Conservation (phyloP, 2,113 vertebrate genomes). For the Vanacampus margaritifer region DNA sequence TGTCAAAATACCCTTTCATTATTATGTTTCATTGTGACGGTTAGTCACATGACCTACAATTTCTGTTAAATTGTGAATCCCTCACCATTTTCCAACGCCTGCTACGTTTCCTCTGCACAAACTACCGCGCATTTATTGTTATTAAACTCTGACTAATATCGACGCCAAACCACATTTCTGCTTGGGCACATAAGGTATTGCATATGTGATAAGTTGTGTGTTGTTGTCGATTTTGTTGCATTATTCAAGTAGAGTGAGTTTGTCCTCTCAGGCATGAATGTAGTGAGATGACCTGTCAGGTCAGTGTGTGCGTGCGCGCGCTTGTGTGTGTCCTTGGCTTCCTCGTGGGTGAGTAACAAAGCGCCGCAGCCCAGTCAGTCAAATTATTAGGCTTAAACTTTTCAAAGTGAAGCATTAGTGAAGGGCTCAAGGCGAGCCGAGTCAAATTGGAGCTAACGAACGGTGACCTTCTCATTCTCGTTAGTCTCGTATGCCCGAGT, state of each 20-base stretch:
- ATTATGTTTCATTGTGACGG: no score
- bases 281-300: conserved; percentile 19
- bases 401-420: conserved; percentile 38
- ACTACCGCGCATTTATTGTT: conserved; percentile 43
- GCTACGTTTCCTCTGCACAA: conserved; percentile 27
- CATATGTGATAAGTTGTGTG: neutral
- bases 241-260: neutral
- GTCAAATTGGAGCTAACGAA: conserved; percentile 58
- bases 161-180: conserved; percentile 31
- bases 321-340: conserved; percentile 2
- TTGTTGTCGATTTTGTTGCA: neutral
- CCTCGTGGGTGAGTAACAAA: conserved; percentile 11
- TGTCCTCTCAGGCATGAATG: neutral
- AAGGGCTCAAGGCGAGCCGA: conserved; percentile 42
- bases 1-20: no score
- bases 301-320: conserved; percentile 6
- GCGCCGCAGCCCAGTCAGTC: conserved; percentile 25
- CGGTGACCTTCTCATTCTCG: conserved; percentile 19
- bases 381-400: conserved; percentile 36
- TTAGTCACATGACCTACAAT: no score
- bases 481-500: conserved; percentile 1
- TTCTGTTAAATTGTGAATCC: neutral
- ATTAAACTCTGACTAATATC: conserved; percentile 62
- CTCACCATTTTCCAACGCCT: conserved; percentile 7
- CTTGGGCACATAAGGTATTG: conserved; percentile 26